Evolutionary conservation across 2,888 invertebrate species (phyloP), one percentile per base, ranked within the genome.

Genomic region (Pyrochroa serraticornis): DNA sequence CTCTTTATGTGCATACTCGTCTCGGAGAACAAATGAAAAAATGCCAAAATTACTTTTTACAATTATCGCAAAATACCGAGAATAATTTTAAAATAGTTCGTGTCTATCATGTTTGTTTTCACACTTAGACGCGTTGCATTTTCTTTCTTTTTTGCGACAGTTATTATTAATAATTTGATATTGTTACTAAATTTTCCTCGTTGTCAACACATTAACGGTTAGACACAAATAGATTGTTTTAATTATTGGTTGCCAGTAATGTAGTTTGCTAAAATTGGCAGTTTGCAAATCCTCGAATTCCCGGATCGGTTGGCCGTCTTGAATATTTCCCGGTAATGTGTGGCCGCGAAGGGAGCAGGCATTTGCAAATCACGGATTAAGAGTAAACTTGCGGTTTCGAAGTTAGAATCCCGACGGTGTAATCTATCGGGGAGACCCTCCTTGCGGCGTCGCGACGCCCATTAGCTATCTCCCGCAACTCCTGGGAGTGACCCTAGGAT

Each of bases 331-430:
- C 22, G 51, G 59, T 63, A 63, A 57, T 63, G 63, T 61, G 66
- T 58, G 61, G 60, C 58, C 64, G 61, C 60, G 62, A 62, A 52
- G 69, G 70, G 70, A 69, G 63, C 67, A 65, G 55, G 58, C 66
- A 68, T 75, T 75, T 75, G 76, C 76, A 77, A 77, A 77, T 77
- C 77, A 73, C 70, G 76, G 75, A 77, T 77, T 77, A 76, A 71
- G 73, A 75, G 60, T 49, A 69, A 71, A 77, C 74, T 77, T 76
- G 71, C 66, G 22, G 22, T 22, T 22, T 5, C 68, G 68, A 73
- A 75, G 71, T 77, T 77, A 63, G 74, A 75, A 69, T 76, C 77
- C 76, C 77, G 74, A 69, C 69, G 77, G 77, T 76, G 77, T 75
- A 78, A 78, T 77, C 77, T 78, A 75, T 77, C 76, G 75, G 71